Percentiles rank a stretch among this genome's conserved stretches.
phyloP scores from a whole-genome alignment of 2,888 invertebrate genomes.

The Anoplius nigerrimus region DNA sequence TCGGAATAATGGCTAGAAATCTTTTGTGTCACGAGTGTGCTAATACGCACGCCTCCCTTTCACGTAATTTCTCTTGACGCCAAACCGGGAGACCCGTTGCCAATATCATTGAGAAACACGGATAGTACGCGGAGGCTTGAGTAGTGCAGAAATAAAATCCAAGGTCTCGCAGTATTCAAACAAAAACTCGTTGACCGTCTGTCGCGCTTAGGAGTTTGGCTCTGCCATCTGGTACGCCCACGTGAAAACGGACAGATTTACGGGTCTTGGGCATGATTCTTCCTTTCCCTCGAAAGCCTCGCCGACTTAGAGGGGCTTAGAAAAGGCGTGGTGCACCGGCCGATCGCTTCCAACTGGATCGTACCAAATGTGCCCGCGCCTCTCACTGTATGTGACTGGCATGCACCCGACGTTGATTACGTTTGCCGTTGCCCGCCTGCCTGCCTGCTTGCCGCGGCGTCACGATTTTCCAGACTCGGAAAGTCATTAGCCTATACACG shows the following conservation, averaged over 20 bases:
- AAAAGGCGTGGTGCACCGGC: constrained; percentile 62
- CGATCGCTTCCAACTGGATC: constrained; percentile 56
- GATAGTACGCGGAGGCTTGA: too few relatives aligned
- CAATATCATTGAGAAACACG: too few relatives aligned
- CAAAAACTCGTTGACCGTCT: too few relatives aligned
- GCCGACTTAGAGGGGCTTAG: constrained; percentile 42
- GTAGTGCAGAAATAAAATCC: too few relatives aligned
- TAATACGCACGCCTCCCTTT: too few relatives aligned
- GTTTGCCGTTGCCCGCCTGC: too few relatives aligned
- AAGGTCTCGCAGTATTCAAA: too few relatives aligned
- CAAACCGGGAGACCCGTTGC: too few relatives aligned
- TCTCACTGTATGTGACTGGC: constrained; percentile 68
- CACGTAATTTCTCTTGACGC: too few relatives aligned
- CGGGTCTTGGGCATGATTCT: constrained; percentile 48
- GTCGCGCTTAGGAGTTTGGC: background rate
- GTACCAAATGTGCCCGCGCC: constrained; percentile 60
- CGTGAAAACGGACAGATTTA: constrained; percentile 18
- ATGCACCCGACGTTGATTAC: constrained; percentile 62
- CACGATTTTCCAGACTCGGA: constrained; percentile 65
- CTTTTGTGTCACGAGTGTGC: too few relatives aligned
- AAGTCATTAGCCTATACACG: constrained; percentile 62
- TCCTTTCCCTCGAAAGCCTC: constrained; percentile 63
- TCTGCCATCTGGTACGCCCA: background rate
- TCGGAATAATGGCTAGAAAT: too few relatives aligned
- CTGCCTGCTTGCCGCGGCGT: constrained; percentile 51